phyloP scores from a whole-genome alignment of 2,797 vertebrate genomes.

The Poeciliopsis presidionis region DNA sequence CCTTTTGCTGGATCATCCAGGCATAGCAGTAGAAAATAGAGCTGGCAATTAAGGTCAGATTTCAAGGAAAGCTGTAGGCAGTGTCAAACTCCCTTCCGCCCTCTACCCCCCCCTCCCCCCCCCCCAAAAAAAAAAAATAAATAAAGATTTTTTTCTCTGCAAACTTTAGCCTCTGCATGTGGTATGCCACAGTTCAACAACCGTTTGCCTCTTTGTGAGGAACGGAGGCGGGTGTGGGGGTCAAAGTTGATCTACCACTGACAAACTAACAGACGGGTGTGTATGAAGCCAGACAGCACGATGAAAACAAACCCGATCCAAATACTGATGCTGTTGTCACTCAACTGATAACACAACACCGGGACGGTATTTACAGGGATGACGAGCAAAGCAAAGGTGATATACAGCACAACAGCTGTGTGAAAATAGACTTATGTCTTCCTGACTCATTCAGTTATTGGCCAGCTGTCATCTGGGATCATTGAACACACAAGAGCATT shows the following conservation, averaged over 20 bases:
- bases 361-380: neutral
- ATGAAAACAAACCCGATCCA: neutral
- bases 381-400: conserved; percentile 3
- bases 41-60: conserved; percentile 39
- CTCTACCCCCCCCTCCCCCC: no score
- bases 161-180: conserved; percentile 15
- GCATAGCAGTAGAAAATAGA: conserved; percentile 53
- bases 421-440: neutral
- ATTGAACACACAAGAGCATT: neutral
- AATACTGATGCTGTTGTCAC: neutral
- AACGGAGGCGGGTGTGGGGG: neutral
- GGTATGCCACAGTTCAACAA: neutral
- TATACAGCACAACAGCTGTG: conserved; percentile 1
- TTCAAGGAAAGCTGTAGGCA: conserved; percentile 12
- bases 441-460: conserved; percentile 2
- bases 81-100: no score
- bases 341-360: neutral
- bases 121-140: neutral
- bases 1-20: conserved; percentile 44
- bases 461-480: conserved; percentile 8
- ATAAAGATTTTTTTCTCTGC: conserved; percentile 10
- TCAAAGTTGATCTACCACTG: neutral
- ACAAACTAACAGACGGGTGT: neutral
- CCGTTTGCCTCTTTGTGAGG: neutral
- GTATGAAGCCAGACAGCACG: neutral